Base-by-base conservation (phyloP, 2,888 invertebrate species). In the Drosophila lutescens region DNA sequence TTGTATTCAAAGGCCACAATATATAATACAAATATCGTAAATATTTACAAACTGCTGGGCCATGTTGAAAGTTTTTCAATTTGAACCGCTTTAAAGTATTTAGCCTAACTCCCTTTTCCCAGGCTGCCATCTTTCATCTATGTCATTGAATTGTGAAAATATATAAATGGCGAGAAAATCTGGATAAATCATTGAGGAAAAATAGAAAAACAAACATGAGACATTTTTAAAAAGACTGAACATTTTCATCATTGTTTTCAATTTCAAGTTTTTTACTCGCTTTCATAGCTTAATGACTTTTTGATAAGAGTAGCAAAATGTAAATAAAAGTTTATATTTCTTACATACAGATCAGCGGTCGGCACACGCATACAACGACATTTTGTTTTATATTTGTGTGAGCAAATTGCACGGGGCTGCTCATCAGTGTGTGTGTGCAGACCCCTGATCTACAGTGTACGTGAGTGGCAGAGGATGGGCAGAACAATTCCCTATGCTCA, bases 21-120 rank as follows among this genome's bases (percentile, higher is more conserved):
- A 65, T 68, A 55, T 59, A 59, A 32, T 8, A 40, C 41, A 59
- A 69, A 70, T 68, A 50, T 65, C 50, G 47, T 66, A 61, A 40
- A 63, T 59, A 65, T 56, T 56, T 63, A 63, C 56, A 51, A 60
- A 61, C 60, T 50, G 50, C 60, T 15, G 56, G 60, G 71, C 74
- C 79, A 75, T 62, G 77, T 57, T 78, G 77, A 85, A 88, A 88
- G 88, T 87, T 87, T 87, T 87, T 88, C 86, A 87, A 87, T 87
- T 87, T 87, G 68, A 76, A 72, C 69, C 71, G 87, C 83, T 88
- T 86, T 85, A 78, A 86, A 80, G 81, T 81, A 74, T 84, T 82
- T 76, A 47, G 30, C 32, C 46, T 15, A 70, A 49, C 79, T 62
- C 12, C 10, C 56, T 7, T 12, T 62, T 60, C 44, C 32, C 46